phyloP scores from a whole-genome alignment of 2,888 invertebrate genomes.

The Onchidella celtica region DNA sequence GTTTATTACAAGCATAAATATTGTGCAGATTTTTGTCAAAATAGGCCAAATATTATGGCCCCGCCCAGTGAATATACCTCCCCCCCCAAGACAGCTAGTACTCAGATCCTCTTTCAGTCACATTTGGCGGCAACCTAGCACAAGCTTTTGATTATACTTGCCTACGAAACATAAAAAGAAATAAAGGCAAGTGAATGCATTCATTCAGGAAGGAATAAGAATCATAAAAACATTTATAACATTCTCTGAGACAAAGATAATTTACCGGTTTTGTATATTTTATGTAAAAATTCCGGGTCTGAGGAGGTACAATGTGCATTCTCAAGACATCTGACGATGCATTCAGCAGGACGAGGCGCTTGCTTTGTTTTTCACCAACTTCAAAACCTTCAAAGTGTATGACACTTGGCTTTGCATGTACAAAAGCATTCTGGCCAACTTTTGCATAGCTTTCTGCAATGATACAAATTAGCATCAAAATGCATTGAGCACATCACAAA shows the following conservation, averaged over 20 bases:
- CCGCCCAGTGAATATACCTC: too few species aligned
- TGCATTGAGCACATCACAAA: too few species aligned
- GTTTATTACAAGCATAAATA: too few species aligned
- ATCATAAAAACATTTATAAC: not conserved
- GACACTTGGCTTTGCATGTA: constrained; percentile 76
- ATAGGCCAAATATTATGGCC: too few species aligned
- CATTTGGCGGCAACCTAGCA: too few species aligned
- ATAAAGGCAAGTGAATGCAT: too few species aligned
- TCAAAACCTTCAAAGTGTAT: constrained; percentile 79
- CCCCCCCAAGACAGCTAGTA: too few species aligned
- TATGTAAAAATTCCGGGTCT: constrained; percentile 78
- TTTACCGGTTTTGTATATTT: constrained; percentile 78
- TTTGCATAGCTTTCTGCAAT: constrained; percentile 77
- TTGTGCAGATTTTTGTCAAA: too few species aligned
- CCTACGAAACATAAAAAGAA: too few species aligned
- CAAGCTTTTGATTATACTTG: too few species aligned
- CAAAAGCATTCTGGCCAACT: constrained; percentile 74
- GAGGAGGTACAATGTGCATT: constrained; percentile 79
- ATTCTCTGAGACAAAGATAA: not conserved
- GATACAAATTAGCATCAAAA: constrained; percentile 32
- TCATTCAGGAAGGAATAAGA: too few species aligned
- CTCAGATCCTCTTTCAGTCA: too few species aligned
- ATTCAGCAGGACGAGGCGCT: constrained; percentile 74
- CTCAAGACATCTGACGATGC: constrained; percentile 77
- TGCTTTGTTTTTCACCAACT: constrained; percentile 69